Conservation (phyloP, 1,140 invertebrate genomes). For the Halotydeus destructor region DNA sequence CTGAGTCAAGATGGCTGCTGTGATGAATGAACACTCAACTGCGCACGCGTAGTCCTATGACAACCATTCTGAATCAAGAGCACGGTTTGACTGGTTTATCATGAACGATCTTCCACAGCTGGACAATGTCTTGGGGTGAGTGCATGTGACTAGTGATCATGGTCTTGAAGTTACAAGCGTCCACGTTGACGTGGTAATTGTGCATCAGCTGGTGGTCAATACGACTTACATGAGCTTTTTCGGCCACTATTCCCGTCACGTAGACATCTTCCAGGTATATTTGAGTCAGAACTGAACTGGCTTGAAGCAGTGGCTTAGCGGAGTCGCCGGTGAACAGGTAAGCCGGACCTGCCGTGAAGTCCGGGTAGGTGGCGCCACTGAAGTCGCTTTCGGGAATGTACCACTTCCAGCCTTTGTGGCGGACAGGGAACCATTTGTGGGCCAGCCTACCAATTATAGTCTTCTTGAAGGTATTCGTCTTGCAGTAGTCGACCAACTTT, state of each 20-base stretch:
- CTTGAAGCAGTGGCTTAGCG: background rate
- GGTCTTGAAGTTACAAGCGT: slow-evolving; percentile 1
- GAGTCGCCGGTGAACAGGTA: slow-evolving; percentile 49
- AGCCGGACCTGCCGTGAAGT: slow-evolving; percentile 60
- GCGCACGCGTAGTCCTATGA: too few relatives aligned
- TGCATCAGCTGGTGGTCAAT: slow-evolving; percentile 11
- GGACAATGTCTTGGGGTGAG: slow-evolving; percentile 6
- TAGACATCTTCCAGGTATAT: slow-evolving; percentile 9
- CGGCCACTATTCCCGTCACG: slow-evolving; percentile 8
- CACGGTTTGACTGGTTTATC: too few relatives aligned
- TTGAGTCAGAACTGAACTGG: background rate
- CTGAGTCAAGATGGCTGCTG: too few relatives aligned
- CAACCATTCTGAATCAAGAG: too few relatives aligned
- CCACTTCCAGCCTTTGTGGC: slow-evolving; percentile 51
- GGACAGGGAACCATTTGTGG: slow-evolving; percentile 50
- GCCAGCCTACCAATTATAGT: slow-evolving; percentile 41
- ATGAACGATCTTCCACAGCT: slow-evolving; percentile 16
- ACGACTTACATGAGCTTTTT: slow-evolving; percentile 3
- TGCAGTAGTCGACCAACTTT: slow-evolving; percentile 24
- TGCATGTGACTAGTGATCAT: slow-evolving; percentile 11
- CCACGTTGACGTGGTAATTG: slow-evolving; percentile 13
- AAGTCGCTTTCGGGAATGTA: slow-evolving; percentile 50
- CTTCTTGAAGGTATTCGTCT: slow-evolving; percentile 19
- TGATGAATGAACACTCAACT: too few relatives aligned
- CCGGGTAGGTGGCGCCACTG: slow-evolving; percentile 46